Percentiles rank a stretch among this genome's conserved stretches.
Conservation (phyloP, 2,888 invertebrate genomes). For the Drosophila mettleri region DNA sequence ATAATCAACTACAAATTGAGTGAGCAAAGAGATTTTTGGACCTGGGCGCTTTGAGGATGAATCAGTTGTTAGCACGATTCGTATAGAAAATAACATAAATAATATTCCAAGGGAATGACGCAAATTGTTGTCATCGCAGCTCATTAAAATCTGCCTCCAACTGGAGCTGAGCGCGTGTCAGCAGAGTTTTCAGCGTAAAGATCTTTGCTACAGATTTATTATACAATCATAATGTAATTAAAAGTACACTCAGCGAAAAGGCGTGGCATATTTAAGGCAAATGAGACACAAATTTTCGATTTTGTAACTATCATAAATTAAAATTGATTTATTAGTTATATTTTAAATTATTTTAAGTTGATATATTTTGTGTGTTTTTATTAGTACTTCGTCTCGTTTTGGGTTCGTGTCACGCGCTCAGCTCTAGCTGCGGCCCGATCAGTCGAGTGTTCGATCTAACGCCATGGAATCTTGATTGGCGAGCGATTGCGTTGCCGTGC, state of each 20-base stretch:
- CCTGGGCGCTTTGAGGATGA: slow-evolving; percentile 10
- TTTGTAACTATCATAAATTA: slow-evolving; percentile 23
- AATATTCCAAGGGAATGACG: slow-evolving; percentile 42
- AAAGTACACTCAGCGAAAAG: not conserved
- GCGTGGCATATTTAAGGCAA: too few relatives aligned
- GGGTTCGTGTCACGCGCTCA: slow-evolving; percentile 43
- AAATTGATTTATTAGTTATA: slow-evolving; percentile 18
- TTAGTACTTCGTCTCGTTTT: not conserved
- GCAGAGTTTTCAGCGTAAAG: not conserved
- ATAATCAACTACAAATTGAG: not conserved
- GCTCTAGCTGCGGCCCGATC: slow-evolving; percentile 18
- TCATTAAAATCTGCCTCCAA: slow-evolving; percentile 14
- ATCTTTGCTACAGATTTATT: not conserved
- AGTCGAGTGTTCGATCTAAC: slow-evolving; percentile 65
- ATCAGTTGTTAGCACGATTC: slow-evolving; percentile 42
- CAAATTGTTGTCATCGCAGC: slow-evolving; percentile 27
- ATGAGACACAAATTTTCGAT: not conserved
- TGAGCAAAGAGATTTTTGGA: slow-evolving; percentile 11
- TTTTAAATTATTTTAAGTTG: not conserved
- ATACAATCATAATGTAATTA: not conserved
- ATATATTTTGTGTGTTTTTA: not conserved
- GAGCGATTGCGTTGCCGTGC: slow-evolving; percentile 83
- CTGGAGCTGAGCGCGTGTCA: slow-evolving; percentile 19
- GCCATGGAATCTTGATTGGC: slow-evolving; percentile 84
- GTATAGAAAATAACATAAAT: slow-evolving; percentile 34